Base-by-base conservation (phyloP, 2,113 vertebrate genomes). In the Tetraodon nigroviridis region DNA sequence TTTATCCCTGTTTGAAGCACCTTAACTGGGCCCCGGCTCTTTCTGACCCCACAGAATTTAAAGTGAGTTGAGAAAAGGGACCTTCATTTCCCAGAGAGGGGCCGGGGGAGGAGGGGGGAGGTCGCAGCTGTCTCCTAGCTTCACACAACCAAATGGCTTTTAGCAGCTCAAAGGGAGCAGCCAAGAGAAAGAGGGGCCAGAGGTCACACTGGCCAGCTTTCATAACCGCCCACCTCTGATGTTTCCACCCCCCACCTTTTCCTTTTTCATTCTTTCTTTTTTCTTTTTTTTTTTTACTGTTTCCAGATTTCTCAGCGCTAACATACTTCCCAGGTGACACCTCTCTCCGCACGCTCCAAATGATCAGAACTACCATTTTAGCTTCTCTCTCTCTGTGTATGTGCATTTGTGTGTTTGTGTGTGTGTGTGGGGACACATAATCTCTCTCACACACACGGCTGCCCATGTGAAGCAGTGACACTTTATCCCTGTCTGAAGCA, bases 231-330 rank as follows among this genome's bases (percentile, higher is more conserved):
- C 10, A 19, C 46, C 46, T 86, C 79, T 85, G 83, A 89, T 80
- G 79, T 83, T 76, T 64, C 41, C n/a, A 10, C 13, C 17, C 74
- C 46, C 18, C 46, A 10, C 4, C 29, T 15, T 24, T 13, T 52
- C n/a, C n/a, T n/a, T n/a, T n/a, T n/a, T n/a, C n/a, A n/a, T n/a
- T n/a, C n/a, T n/a, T n/a, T n/a, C n/a, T 41, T 57, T 40, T 60
- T 55, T 24, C 47, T 17, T 46, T 46, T 46, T 17, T 51, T 53
- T 47, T 47, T 84, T 90, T 83, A 88, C 71, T 75, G 79, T 77
- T 86, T 89, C 86, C 87, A 90, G 88, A 88, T 86, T 87, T 85
- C 66, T 24, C 64, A 84, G 82, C 67, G 63, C 48, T 84, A 80
- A 78, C 79, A 76, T 69, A 52, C 75, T 59, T 84, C 81, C 79